Base-by-base conservation (phyloP, 2,113 vertebrate genomes). In the Epinephelus cyanopodus region DNA sequence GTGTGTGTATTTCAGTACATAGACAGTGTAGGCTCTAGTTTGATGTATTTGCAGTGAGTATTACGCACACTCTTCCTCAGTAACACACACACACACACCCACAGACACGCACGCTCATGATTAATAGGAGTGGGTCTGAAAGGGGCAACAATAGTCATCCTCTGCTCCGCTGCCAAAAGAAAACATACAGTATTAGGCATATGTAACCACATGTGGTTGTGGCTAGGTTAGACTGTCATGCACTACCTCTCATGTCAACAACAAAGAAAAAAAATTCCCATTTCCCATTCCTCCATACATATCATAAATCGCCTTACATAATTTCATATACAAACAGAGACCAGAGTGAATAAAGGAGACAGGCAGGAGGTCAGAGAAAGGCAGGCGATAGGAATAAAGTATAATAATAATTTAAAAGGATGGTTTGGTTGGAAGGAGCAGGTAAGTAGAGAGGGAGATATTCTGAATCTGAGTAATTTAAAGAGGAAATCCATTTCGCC, bases 261-360 rank as follows among this genome's bases (percentile, higher is more conserved):
- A 83, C 39, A 81, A 68, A 80, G 60, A 77, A 47, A 53, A 62
- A 62, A 84, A 57, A 63, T 5, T 12, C 12, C 8, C 4, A 27
- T 77, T 72, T 74, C 25, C 27, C n/a, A 52, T 77, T 47, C 58
- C 70, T 17, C 23, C 61, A 75, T 82, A 78, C 25, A 21, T 94
- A 94, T 54, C 87, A 93, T 92, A 95, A 91, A 94, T 88, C 83
- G 75, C 92, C 85, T 93, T 62, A 66, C 50, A 83, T 74, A 12
- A 75, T 72, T 80, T 68, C 58, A 75, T 68, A 61, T 42, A 47
- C 50, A 83, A 72, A 81, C 75, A 77, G 37, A 75, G 13, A 56
- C 56, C 14, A 25, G 45, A 42, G 12, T 67, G 29, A 29, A 1
- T 12, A 39, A 68, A 52, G 33, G 21, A 72, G 33, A 8, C 12